Evolutionary conservation across 2,113 vertebrate genomes (phyloP), one percentile per base, ranked within the genome.

Genomic region (Mirza zaza): DNA sequence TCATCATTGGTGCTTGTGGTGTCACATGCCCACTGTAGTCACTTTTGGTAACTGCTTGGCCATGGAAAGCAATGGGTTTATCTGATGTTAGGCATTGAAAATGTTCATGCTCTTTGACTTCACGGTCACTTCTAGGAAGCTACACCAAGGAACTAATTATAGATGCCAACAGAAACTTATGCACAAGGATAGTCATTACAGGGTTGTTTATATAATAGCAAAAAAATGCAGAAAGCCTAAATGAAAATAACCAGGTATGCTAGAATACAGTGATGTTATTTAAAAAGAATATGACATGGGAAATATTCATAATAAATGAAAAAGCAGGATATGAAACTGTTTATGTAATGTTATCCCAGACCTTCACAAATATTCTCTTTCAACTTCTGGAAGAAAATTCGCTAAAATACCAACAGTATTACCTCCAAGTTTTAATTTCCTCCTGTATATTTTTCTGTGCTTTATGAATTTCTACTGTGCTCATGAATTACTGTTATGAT

Each of bases 341-440:
- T 92, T 86, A 63, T 86, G 45, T 0, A 52, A 23, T 65, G 50
- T 84, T 93, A 88, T 76, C 36, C 34, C 25, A 88, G 94, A 80
- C 29, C 68, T 91, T 93, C 52, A 36, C 8, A 67, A 88, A 42
- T 87, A 29, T 82, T 95, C 42, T 73, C 50, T 95, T 42, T 61
- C 36, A 75, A 67, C 15, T 96, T 52, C 15, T 92, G 84, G 29
- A 91, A 71, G 68, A 83, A 70, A 83, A 75, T 50, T 70, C 50
- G 71, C 84, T 87, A 52, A 87, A 96, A 55, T 84, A 15, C n/a
- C 48, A 27, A 42, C 12, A 55, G 27, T 88, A n/a, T 96, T 91
- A 45, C 85, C 67, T 97, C 48, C 8, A 59, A 48, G 13, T 92
- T 96, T 97, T 96, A 68, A 96, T 95, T 90, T 94, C 76, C 29